Evolutionary conservation across 2,888 invertebrate genomes (phyloP), one percentile per base, ranked within the genome.

Genomic region (Dasypolia templi): DNA sequence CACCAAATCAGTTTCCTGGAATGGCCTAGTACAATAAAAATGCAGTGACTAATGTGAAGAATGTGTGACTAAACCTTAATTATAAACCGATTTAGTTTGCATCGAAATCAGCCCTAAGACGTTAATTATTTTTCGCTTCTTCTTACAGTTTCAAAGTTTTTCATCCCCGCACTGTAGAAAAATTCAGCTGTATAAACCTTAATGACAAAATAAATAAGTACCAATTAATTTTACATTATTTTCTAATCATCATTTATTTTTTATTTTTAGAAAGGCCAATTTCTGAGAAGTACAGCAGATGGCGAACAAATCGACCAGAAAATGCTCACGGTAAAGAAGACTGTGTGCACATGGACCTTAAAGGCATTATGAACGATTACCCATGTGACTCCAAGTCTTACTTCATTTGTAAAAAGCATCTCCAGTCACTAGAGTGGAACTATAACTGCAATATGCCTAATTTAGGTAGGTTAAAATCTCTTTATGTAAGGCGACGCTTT

Each of bases 221-320:
- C 3, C 11, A 51, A 1, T 51, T 22, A 3, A 17, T 17, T 29
- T 19, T 11, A 11, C 14, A 3, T 11, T 29, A 22, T 29, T 53
- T 32, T n/a, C 2, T 12, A 55, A 22, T 26, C 17, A 42, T 44
- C 17, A n/a, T n/a, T n/a, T n/a, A n/a, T n/a, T 26, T 1, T 4
- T 29, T 22, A n/a, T 44, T 72, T 72, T 49, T 39, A 72, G 72
- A 7, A 12, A 72, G 49, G 26, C 49, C 72, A 49, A 51, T 72
- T 5, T 19, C 72, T 22, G 72, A 72, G 22, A 72, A 72, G 1
- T 72, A 72, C 72, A 42, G 19, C 32, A 49, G 17, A 42, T 72
- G 72, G 72, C 58, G 59, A 2, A 9, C 3, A 44, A 26, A 1
- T 22, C 29, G 46, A 63, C 63, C 63, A 0, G 42, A 62, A 17